Conservation (phyloP, 2,888 invertebrate species). For the Epinotia brunnichana region DNA sequence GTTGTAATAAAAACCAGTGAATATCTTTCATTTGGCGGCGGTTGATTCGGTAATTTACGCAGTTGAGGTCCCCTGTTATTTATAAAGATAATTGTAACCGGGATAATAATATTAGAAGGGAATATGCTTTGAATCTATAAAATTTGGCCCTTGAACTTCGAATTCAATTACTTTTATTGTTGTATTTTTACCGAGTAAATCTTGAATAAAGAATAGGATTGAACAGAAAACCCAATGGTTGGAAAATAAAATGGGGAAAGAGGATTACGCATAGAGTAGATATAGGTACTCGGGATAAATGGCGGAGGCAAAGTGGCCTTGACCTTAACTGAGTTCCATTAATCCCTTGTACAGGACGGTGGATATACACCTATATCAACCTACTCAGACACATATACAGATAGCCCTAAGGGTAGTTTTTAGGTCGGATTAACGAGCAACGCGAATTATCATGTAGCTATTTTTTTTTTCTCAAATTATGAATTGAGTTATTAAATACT, state of each 20-base stretch:
- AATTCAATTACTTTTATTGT: background rate
- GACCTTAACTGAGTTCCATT: background rate
- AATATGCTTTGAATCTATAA: background rate
- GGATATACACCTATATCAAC: background rate
- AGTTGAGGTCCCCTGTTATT: slow-evolving; percentile 50
- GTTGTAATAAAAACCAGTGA: slow-evolving; percentile 42
- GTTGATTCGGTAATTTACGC: slow-evolving; percentile 54
- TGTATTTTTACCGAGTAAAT: background rate
- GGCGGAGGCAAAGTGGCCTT: background rate
- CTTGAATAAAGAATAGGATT: slow-evolving; percentile 4
- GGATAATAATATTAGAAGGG: slow-evolving; percentile 26
- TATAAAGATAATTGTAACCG: slow-evolving; percentile 56
- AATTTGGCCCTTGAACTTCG: background rate
- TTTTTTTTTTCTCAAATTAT: background rate
- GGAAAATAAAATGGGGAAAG: background rate
- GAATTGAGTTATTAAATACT: background rate
- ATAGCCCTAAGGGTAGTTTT: background rate
- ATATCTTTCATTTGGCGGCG: slow-evolving; percentile 55
- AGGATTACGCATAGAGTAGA: background rate
- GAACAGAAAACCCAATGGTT: background rate
- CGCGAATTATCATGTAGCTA: background rate
- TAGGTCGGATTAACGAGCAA: background rate
- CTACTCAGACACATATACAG: background rate
- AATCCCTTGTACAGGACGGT: slow-evolving; percentile 12
- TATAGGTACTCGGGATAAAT: background rate